These are phyloP conservation scores for Gambusia affinis DNA, from an alignment of 2,113 vertebrate genomes.

Conservation along the genomic window DNA sequence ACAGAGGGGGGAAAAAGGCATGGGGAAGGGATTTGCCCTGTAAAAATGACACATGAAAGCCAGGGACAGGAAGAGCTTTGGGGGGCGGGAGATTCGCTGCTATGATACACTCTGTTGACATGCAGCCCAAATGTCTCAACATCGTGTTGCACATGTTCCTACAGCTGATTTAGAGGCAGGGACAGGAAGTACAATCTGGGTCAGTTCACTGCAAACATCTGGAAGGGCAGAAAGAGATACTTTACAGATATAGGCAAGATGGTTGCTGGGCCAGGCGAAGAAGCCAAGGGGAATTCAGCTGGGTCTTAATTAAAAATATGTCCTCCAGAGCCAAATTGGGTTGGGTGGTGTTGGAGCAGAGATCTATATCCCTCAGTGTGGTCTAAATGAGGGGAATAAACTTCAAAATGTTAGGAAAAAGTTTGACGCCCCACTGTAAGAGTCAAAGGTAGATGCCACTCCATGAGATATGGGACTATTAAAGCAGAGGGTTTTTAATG, in stretches of 20 bases:
- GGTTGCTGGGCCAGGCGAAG: conserved; percentile 37
- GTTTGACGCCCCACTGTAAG: conserved; percentile 1
- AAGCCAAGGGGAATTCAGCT: conserved; percentile 64
- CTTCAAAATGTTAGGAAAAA: conserved; percentile 53
- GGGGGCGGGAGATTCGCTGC: conserved; percentile 44
- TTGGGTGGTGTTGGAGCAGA: conserved; percentile 42
- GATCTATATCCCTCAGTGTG: conserved; percentile 31
- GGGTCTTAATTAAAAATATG: conserved; percentile 70
- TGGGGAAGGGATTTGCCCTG: conserved; percentile 59
- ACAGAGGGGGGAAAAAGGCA: conserved; percentile 40
- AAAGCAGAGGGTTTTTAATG: conserved; percentile 57
- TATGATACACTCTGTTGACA: conserved; percentile 74
- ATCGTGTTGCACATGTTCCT: conserved; percentile 63
- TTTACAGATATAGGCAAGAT: conserved; percentile 50
- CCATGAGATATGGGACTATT: conserved; percentile 42
- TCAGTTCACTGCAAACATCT: conserved; percentile 74
- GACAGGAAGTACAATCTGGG: conserved; percentile 72
- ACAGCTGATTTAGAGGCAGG: conserved; percentile 62
- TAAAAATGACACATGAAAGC: conserved; percentile 70
- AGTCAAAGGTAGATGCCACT: conserved; percentile 44
- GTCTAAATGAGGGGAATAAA: conserved; percentile 55
- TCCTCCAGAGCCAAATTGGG: conserved; percentile 55
- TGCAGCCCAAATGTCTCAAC: conserved; percentile 66
- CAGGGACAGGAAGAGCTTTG: conserved; percentile 66
- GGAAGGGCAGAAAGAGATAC: conserved; percentile 52